Base-by-base conservation (phyloP, 1,140 invertebrate species). In the Ganaspis sp. region DNA sequence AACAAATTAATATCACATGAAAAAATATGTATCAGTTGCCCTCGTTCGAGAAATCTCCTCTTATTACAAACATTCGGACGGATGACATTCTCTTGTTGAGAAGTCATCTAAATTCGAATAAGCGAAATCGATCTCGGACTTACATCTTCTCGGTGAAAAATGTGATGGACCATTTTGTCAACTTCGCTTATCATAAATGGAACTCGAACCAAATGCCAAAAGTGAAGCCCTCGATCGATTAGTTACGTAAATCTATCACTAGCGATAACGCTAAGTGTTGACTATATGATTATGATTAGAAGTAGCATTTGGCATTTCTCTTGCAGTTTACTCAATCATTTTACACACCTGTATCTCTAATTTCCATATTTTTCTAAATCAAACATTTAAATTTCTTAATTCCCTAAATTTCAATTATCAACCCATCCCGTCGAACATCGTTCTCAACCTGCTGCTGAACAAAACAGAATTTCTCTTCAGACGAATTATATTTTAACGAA, bases 1-100 rank as follows among this genome's bases (percentile, higher is more conserved):
- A 88, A 86, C 78, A 87, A 88, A 87, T 86, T 87, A 84, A 82
- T 88, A 88, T 88, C 87, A 88, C 87, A 88, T 87, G 79, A 88
- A 88, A 87, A 85, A 87, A 88, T 88, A 87, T 88, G 85, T 86
- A 84, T 87, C 80, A 73, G 86, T 88, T 88, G 79, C 78, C 74
- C 73, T 45, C 21, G 34, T 73, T 75, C 69, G 78, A 83, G 81
- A 80, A 84, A 76, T 83, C 69, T 84, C 69, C 54, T 78, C 77
- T 76, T 81, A 73, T 85, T 75, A 82, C 70, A 75, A 73, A 83
- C 74, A 83, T 26, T 83, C 77, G 84, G 83, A 87, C 85, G 80
- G 81, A 86, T 85, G 81, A 83, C 81, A 82, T 83, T 70, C 26
- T 34, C 5, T 12, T 0, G 34, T 12, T 70, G 29, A 77, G 76